Conservation (phyloP, 1,140 invertebrate species). For the Trichonephila inaurata region DNA sequence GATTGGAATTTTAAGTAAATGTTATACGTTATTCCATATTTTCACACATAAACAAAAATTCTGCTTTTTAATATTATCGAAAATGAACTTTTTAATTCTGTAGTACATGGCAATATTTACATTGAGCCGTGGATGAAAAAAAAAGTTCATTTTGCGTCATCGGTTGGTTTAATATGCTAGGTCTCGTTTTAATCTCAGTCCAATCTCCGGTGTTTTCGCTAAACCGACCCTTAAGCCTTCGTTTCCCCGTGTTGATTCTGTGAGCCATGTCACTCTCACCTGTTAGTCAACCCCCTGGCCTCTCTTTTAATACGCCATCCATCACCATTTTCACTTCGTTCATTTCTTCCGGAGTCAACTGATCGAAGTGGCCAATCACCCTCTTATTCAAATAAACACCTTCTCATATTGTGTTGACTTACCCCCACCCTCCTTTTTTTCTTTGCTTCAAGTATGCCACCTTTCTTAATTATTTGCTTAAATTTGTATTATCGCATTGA, state of each 20-base stretch:
- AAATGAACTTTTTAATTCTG: too few relatives aligned
- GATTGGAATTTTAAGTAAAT: too few relatives aligned
- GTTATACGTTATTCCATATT: too few relatives aligned
- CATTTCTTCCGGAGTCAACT: neutral
- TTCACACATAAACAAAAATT: too few relatives aligned
- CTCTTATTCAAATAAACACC: too few relatives aligned
- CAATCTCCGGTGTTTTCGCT: neutral
- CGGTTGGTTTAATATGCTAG: neutral
- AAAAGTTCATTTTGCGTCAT: neutral
- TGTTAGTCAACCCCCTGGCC: neutral
- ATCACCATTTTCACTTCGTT: neutral
- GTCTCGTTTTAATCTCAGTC: neutral
- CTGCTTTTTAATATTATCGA: too few relatives aligned
- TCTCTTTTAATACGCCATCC: conserved; percentile 43
- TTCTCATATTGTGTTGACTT: too few relatives aligned
- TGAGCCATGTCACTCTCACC: conserved; percentile 16
- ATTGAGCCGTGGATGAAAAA: too few relatives aligned
- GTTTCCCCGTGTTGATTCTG: neutral
- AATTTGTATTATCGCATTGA: too few relatives aligned
- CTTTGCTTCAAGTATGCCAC: neutral
- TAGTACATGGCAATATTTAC: too few relatives aligned
- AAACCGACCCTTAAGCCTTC: neutral
- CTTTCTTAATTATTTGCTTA: too few relatives aligned
- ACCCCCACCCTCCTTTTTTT: neutral
- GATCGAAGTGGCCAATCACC: neutral